Evolutionary conservation across 2,113 vertebrate genomes (phyloP).

Genomic region (Psettodes erumei): DNA sequence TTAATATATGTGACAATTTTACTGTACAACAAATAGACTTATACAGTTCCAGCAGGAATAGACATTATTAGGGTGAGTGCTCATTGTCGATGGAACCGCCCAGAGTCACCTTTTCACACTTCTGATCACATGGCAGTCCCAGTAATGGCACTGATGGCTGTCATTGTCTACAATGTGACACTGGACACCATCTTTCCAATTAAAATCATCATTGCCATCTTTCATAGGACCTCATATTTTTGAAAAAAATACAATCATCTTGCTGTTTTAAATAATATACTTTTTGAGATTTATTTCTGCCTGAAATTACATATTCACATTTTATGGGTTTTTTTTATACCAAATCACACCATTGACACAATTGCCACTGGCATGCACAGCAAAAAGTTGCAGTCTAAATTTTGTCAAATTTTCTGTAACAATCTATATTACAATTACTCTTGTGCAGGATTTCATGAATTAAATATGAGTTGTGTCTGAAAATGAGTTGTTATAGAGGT

Average conservation of each 20-base stretch:
- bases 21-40: no score
- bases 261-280: conserved; percentile 21
- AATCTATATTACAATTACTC: conserved; percentile 99
- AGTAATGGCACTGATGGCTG: conserved; percentile 18
- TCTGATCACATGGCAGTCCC: conserved; percentile 12
- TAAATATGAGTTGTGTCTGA: conserved; percentile 99
- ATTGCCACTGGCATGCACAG: conserved; percentile 87
- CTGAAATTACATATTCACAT: conserved; percentile 20
- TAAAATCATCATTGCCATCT: conserved; percentile 19
- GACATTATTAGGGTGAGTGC: no score
- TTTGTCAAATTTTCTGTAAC: conserved; percentile 92
- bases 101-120: no score
- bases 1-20: no score
- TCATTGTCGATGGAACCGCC: no score
- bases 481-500: conserved; percentile 99
- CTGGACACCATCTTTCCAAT: conserved; percentile 12
- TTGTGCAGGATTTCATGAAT: conserved; percentile 98
- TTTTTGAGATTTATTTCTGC: conserved; percentile 16
- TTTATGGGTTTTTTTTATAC: conserved; percentile 50
- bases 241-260: neutral
- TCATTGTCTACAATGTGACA: conserved; percentile 29
- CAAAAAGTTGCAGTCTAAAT: conserved; percentile 89
- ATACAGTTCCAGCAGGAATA: no score
- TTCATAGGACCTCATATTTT: conserved; percentile 1
- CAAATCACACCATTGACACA: conserved; percentile 87